Percentiles rank a stretch among this genome's conserved stretches.
Conservation (phyloP, 2,797 vertebrate species). For the Crenichthys baileyi region DNA sequence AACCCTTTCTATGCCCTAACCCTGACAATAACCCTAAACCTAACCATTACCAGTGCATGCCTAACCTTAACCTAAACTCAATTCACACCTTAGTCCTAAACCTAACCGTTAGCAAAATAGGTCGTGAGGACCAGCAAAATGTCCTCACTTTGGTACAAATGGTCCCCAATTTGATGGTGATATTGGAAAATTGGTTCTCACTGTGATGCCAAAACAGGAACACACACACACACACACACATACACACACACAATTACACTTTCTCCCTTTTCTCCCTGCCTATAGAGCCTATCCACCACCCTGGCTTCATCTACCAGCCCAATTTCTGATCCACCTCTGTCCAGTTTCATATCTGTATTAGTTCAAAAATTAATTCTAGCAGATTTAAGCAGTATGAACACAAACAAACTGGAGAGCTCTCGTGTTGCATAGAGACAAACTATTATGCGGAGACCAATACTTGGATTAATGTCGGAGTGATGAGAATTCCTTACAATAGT, state of each 20-base stretch:
- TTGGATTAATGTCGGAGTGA: neutral
- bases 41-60: no score
- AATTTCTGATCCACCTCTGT: constrained; percentile 32
- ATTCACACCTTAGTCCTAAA: no score
- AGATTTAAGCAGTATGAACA: constrained; percentile 20
- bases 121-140: no score
- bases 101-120: no score
- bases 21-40: no score
- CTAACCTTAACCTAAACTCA: no score
- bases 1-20: no score
- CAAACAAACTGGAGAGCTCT: constrained; percentile 8
- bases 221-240: neutral
- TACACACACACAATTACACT: constrained; percentile 30
- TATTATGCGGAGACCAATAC: neutral
- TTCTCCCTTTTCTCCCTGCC: constrained; percentile 28
- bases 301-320: constrained; percentile 49
- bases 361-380: constrained; percentile 27
- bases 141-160: no score
- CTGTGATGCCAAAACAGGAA: no score
- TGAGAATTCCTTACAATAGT: neutral
- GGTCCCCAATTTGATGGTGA: no score
- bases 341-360: constrained; percentile 26
- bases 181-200: no score
- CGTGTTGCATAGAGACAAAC: neutral
- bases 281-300: constrained; percentile 21